Evolutionary conservation across 2,888 invertebrate genomes (phyloP).

Genomic region (Synanthedon formicaeformis): DNA sequence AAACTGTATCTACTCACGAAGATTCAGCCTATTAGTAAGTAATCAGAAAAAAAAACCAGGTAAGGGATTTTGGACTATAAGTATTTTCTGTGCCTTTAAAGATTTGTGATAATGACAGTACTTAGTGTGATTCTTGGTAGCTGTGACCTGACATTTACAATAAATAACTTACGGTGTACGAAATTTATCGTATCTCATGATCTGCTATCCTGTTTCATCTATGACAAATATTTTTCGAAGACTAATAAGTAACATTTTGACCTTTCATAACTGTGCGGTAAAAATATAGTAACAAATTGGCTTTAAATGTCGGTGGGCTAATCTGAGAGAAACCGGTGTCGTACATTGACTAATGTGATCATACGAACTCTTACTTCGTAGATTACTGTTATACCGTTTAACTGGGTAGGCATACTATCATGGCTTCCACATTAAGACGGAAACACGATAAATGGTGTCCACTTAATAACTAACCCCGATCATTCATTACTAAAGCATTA

Average conservation of each 20-base stretch:
- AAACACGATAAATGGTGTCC: conserved; percentile 51
- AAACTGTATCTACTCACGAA: too few species aligned
- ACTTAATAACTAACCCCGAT: conserved; percentile 55
- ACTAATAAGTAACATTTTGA: conserved; percentile 42
- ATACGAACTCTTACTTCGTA: conserved; percentile 28
- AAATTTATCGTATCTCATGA: not conserved
- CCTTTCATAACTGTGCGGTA: conserved; percentile 30
- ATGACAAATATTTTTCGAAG: conserved; percentile 15
- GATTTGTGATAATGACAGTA: not conserved
- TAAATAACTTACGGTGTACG: not conserved
- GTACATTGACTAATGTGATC: conserved; percentile 53
- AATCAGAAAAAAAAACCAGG: too few species aligned
- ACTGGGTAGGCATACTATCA: conserved; percentile 38
- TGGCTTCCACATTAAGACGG: conserved; percentile 41
- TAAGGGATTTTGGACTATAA: too few species aligned
- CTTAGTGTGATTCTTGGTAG: not conserved
- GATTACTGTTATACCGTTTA: conserved; percentile 36
- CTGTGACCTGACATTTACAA: not conserved
- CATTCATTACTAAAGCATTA: conserved; percentile 51
- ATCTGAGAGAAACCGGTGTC: conserved; percentile 31
- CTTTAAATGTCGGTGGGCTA: conserved; percentile 33
- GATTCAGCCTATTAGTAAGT: too few species aligned
- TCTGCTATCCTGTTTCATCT: not conserved
- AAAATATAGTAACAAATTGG: conserved; percentile 34
- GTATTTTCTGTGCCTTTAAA: conserved; percentile 2